These are phyloP conservation scores for Anniella stebbinsi DNA, from an alignment of 2,797 vertebrate species.

Conservation along the genomic window DNA sequence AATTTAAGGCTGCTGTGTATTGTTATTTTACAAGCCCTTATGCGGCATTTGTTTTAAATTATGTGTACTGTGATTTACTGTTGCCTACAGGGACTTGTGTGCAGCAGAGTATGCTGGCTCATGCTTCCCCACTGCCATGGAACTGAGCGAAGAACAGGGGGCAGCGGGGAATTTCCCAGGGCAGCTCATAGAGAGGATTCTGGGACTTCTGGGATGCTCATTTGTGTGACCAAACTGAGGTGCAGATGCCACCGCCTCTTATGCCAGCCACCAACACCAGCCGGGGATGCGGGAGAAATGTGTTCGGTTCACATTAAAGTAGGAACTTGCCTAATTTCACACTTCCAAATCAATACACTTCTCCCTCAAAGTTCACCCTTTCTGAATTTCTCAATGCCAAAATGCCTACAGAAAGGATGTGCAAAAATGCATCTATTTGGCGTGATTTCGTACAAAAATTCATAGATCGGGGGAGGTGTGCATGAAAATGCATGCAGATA, in stretches of 20 bases:
- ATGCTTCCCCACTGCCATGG: slow-evolving; percentile 22
- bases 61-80: slow-evolving; percentile 65
- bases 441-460: too few species aligned
- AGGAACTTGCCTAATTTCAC: too few species aligned
- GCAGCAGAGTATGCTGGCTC: slow-evolving; percentile 19
- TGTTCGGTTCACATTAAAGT: too few species aligned
- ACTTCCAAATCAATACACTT: too few species aligned
- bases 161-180: slow-evolving; percentile 7
- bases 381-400: too few species aligned
- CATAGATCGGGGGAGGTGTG: too few species aligned
- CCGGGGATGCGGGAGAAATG: too few species aligned
- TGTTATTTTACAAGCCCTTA: slow-evolving; percentile 70
- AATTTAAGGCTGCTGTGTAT: slow-evolving; percentile 55
- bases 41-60: slow-evolving; percentile 63
- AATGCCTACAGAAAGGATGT: too few species aligned
- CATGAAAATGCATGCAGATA: too few species aligned
- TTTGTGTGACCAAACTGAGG: background rate
- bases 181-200: slow-evolving; percentile 22
- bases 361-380: too few species aligned
- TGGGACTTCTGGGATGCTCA: background rate
- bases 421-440: too few species aligned
- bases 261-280: too few species aligned
- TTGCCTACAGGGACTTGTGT: slow-evolving; percentile 47
- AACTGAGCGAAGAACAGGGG: slow-evolving; percentile 37
- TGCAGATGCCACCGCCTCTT: background rate